Conservation (phyloP, 1,140 invertebrate species). For the Drosophila erecta region DNA sequence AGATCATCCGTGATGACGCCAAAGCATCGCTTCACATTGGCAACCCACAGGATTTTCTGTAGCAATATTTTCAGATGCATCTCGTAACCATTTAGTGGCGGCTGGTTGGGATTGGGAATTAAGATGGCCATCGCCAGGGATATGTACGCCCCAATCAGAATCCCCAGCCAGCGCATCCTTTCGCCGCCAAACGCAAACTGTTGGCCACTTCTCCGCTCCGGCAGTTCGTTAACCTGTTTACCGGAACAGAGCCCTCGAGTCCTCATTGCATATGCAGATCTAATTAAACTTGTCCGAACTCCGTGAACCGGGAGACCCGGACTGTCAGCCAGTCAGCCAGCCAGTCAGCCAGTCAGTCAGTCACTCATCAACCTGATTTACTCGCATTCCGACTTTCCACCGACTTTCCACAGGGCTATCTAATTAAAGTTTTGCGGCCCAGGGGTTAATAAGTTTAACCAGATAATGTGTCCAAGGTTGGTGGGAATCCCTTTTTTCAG, state of each 20-base stretch:
- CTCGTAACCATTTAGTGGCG: conserved; percentile 31
- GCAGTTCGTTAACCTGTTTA: conserved; percentile 50
- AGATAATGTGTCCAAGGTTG: conserved; percentile 40
- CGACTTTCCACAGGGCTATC: conserved; percentile 12
- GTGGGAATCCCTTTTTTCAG: conserved; percentile 1
- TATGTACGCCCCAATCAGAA: conserved; percentile 8
- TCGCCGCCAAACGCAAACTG: conserved; percentile 26
- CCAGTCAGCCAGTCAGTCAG: too few species aligned
- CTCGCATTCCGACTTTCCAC: too few species aligned
- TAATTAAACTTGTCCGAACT: conserved; percentile 71
- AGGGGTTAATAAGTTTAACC: conserved; percentile 28
- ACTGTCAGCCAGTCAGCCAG: conserved; percentile 13
- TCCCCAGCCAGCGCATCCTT: conserved; percentile 44
- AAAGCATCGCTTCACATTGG: conserved; percentile 65
- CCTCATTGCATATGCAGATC: conserved; percentile 72
- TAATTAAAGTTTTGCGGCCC: conserved; percentile 32
- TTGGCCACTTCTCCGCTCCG: neutral
- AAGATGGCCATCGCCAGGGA: neutral
- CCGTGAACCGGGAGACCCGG: conserved; percentile 23
- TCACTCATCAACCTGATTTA: neutral
- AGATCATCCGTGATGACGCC: conserved; percentile 72
- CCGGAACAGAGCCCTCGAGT: conserved; percentile 13
- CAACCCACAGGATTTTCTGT: conserved; percentile 40
- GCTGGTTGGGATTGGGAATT: neutral
- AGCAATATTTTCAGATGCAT: conserved; percentile 45